These are phyloP conservation scores for Mormyrops boulengeri DNA, from an alignment of 2,797 vertebrate genomes.

Conservation along the genomic window DNA sequence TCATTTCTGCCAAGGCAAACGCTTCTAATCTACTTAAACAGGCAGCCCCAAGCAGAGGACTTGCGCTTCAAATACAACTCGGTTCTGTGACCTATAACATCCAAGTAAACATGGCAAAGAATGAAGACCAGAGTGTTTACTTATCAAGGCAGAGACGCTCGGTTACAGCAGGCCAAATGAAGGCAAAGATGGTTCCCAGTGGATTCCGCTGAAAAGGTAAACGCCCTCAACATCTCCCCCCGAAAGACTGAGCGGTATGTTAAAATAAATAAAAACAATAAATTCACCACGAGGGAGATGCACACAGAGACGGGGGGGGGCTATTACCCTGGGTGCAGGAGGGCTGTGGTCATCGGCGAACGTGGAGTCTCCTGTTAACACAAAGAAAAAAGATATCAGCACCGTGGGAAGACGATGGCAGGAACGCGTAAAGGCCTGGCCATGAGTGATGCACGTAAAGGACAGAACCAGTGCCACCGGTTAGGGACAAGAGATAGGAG, in stretches of 20 bases:
- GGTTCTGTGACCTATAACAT: neutral
- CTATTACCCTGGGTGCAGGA: constrained; percentile 71
- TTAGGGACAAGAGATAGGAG: neutral
- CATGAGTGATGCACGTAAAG: neutral
- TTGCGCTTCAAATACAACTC: neutral
- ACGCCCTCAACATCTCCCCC: neutral
- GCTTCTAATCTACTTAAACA: neutral
- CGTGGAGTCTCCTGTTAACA: constrained; percentile 80
- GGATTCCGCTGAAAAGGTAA: neutral
- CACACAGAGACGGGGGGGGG: neutral
- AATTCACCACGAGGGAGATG: neutral
- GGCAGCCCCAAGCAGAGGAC: neutral
- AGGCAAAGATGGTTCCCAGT: neutral
- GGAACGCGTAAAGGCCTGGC: neutral
- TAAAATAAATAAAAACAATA: neutral
- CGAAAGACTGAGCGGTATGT: neutral
- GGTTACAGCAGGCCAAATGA: neutral
- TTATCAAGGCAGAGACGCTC: neutral
- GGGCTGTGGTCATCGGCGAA: constrained; percentile 85
- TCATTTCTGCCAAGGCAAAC: neutral
- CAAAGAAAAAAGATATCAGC: constrained; percentile 22
- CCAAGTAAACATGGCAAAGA: neutral
- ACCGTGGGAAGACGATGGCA: neutral
- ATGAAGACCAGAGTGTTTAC: neutral
- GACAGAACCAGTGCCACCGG: neutral